These are phyloP conservation scores for Drosophila birchii DNA, from an alignment of 2,888 invertebrate genomes.

Conservation along the genomic window DNA sequence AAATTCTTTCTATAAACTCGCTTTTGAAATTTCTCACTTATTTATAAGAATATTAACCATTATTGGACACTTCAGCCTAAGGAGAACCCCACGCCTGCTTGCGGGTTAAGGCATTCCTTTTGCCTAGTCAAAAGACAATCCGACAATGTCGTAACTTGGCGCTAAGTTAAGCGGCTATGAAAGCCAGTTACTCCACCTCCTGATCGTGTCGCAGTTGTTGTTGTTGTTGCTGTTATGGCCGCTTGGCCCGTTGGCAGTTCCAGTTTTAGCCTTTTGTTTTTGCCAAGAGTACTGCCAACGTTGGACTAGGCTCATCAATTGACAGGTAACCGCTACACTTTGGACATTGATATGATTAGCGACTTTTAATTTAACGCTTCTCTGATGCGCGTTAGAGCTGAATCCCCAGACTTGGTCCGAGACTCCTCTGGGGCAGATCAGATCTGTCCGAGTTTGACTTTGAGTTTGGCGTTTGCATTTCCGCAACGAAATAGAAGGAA, in stretches of 20 bases:
- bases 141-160: slow-evolving; percentile 49
- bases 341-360: slow-evolving; percentile 76
- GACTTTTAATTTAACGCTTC: slow-evolving; percentile 59
- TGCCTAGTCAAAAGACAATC: slow-evolving; percentile 47
- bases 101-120: slow-evolving; percentile 43
- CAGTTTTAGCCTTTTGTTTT: slow-evolving; percentile 46
- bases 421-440: slow-evolving; percentile 31
- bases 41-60: neutral
- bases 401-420: neutral
- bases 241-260: slow-evolving; percentile 45
- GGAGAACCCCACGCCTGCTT: neutral
- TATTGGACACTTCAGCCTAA: neutral
- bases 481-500: slow-evolving; percentile 48
- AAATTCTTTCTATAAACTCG: neutral
- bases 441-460: slow-evolving; percentile 20
- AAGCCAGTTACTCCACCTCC: slow-evolving; percentile 45
- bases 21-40: neutral
- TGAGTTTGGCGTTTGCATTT: slow-evolving; percentile 47
- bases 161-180: slow-evolving; percentile 54
- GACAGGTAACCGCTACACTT: slow-evolving; percentile 69
- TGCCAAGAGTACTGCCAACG: slow-evolving; percentile 4
- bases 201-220: slow-evolving; percentile 8
- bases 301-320: slow-evolving; percentile 53
- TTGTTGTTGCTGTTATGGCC: slow-evolving; percentile 19
- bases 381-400: slow-evolving; percentile 47